Percentiles rank a stretch among this genome's conserved stretches.
These are phyloP conservation scores for Thymallus thymallus DNA, from an alignment of 2,113 vertebrate genomes.

Conservation along the genomic window DNA sequence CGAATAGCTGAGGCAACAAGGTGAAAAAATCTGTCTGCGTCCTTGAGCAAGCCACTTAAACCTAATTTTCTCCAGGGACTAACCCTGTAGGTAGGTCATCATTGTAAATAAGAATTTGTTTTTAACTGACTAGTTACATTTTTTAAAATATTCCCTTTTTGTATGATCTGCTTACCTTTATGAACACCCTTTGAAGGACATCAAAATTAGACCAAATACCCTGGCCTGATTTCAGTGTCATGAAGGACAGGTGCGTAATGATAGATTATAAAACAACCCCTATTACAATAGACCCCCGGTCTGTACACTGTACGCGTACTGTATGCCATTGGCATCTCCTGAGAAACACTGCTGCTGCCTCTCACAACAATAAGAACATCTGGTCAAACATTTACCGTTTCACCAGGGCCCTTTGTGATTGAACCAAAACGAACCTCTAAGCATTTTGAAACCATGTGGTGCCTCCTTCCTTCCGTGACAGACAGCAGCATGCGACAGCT, in stretches of 20 bases:
- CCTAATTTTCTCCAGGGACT: too few species aligned
- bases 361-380: slow-evolving; percentile 51
- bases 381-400: slow-evolving; percentile 66
- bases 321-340: slow-evolving; percentile 35
- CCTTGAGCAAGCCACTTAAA: too few species aligned
- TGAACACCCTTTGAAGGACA: not conserved
- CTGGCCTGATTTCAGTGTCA: not conserved
- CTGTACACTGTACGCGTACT: slow-evolving; percentile 30
- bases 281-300: not conserved
- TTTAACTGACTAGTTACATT: too few species aligned
- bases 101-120: too few species aligned
- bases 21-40: too few species aligned
- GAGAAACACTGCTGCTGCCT: slow-evolving; percentile 21
- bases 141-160: too few species aligned
- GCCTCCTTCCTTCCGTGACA: slow-evolving; percentile 25
- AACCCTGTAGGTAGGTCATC: too few species aligned
- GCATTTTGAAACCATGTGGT: slow-evolving; percentile 42
- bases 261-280: not conserved
- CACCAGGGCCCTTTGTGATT: slow-evolving; percentile 49
- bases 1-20: too few species aligned
- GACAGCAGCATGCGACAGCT: slow-evolving; percentile 48
- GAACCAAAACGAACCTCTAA: slow-evolving; percentile 55
- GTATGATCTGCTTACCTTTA: not conserved
- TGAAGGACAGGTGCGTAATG: not conserved
- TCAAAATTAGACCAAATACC: not conserved